phyloP scores from a whole-genome alignment of 1,140 invertebrate species.

The Drosophila melanica region DNA sequence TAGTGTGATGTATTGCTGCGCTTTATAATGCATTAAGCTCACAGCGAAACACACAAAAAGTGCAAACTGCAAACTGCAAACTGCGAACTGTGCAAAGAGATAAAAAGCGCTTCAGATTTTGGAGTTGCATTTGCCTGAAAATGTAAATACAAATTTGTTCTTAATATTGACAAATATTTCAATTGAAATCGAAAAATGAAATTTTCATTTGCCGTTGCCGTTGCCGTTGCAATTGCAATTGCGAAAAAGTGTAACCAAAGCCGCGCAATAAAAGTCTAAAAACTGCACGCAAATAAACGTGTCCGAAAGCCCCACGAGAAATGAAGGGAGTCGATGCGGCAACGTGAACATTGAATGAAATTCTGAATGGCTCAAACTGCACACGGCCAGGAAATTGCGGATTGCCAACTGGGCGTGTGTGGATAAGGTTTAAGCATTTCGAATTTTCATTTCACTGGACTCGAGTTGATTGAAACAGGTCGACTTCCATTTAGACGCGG shows the following conservation, averaged over 20 bases:
- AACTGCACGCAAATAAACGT: slow-evolving; percentile 27
- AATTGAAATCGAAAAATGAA: slow-evolving; percentile 4
- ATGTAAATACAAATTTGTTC: slow-evolving; percentile 1
- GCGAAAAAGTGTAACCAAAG: slow-evolving; percentile 33
- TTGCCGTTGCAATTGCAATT: too few relatives aligned
- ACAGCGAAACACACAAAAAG: slow-evolving; percentile 9
- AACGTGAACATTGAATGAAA: slow-evolving; percentile 34
- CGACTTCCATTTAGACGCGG: slow-evolving; percentile 34
- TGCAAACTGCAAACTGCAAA: slow-evolving; percentile 8
- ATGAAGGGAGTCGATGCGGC: slow-evolving; percentile 15
- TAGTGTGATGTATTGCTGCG: slow-evolving; percentile 30
- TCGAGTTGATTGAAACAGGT: slow-evolving; percentile 58
- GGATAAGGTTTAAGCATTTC: slow-evolving; percentile 42
- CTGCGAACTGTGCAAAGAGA: slow-evolving; percentile 10
- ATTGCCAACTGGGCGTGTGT: slow-evolving; percentile 20
- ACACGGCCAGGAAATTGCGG: slow-evolving; percentile 13
- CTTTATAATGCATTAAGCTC: slow-evolving; percentile 44
- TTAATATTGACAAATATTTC: slow-evolving; percentile 1
- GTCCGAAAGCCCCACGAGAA: slow-evolving; percentile 9
- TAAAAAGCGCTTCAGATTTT: slow-evolving; percentile 1
- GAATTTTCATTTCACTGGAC: slow-evolving; percentile 48
- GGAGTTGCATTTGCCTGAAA: not conserved
- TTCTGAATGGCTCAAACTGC: slow-evolving; percentile 25
- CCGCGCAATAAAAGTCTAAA: slow-evolving; percentile 47
- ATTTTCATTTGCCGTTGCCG: slow-evolving; percentile 5